Evolutionary conservation across 1,140 invertebrate species (phyloP).

Genomic region (Contarinia nasturtii): DNA sequence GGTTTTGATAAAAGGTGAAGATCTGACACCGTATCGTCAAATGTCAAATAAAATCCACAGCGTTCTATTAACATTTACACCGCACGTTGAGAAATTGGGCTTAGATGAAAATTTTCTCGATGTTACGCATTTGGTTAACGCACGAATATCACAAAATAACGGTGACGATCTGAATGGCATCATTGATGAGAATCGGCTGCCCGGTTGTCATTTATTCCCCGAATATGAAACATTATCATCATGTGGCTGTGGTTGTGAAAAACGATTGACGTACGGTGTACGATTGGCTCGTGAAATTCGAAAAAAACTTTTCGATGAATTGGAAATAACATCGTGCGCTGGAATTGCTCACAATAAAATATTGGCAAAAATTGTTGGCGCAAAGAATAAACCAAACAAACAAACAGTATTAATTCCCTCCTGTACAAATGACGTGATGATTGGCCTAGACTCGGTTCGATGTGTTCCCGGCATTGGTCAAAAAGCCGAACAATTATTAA

Average conservation of each 20-base stretch:
- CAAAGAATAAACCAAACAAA: slow-evolving; percentile 55
- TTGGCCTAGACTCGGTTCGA: slow-evolving; percentile 32
- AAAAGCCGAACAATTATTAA: slow-evolving; percentile 38
- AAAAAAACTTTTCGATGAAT: slow-evolving; percentile 35
- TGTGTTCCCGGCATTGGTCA: slow-evolving; percentile 53
- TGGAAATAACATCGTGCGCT: slow-evolving; percentile 58
- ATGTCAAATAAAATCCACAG: slow-evolving; percentile 47
- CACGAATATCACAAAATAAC: slow-evolving; percentile 21
- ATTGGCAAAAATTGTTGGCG: slow-evolving; percentile 55
- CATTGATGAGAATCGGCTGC: slow-evolving; percentile 14
- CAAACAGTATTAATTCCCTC: slow-evolving; percentile 59
- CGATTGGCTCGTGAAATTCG: slow-evolving; percentile 51
- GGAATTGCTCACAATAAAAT: slow-evolving; percentile 70
- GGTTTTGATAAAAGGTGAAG: slow-evolving; percentile 51
- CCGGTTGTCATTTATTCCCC: slow-evolving; percentile 34
- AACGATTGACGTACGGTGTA: slow-evolving; percentile 40
- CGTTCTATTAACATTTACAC: slow-evolving; percentile 42
- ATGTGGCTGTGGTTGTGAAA: slow-evolving; percentile 50
- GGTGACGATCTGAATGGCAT: neutral
- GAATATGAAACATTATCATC: slow-evolving; percentile 25
- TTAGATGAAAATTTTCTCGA: slow-evolving; percentile 65
- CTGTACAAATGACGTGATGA: slow-evolving; percentile 38
- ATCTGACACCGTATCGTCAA: slow-evolving; percentile 49
- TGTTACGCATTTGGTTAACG: slow-evolving; percentile 43
- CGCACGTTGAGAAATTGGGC: slow-evolving; percentile 53